These are phyloP conservation scores for Bombus superbus DNA, from an alignment of 1,140 invertebrate genomes.

Conservation along the genomic window DNA sequence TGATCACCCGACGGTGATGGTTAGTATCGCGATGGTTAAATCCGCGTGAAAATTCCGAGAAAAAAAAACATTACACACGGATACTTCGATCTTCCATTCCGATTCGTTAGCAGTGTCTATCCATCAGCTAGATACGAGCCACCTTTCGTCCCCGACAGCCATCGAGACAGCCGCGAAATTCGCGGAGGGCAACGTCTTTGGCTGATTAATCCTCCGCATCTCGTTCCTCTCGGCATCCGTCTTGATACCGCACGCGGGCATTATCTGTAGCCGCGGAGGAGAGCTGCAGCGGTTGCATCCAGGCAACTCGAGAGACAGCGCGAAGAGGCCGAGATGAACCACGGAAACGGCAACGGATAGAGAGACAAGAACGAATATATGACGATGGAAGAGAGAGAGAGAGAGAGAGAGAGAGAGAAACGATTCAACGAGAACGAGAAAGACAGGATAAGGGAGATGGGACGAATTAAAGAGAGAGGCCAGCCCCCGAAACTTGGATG, in stretches of 20 bases:
- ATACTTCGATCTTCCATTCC: neutral
- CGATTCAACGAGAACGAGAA: constrained; percentile 28
- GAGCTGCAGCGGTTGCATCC: constrained; percentile 48
- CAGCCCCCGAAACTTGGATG: constrained; percentile 71
- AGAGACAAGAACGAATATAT: neutral
- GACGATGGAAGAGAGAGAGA: neutral
- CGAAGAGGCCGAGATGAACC: constrained; percentile 33
- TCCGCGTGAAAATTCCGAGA: neutral
- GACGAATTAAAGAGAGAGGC: constrained; percentile 41
- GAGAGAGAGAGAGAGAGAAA: neutral
- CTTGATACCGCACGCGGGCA: constrained; percentile 56
- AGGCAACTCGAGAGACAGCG: constrained; percentile 15
- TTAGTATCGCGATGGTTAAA: neutral
- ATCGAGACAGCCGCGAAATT: constrained; percentile 26
- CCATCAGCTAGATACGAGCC: neutral
- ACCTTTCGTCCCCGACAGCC: neutral
- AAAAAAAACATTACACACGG: neutral
- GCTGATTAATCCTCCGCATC: constrained; percentile 55
- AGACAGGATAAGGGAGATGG: neutral
- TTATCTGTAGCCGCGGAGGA: constrained; percentile 48
- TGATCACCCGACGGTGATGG: too few species aligned
- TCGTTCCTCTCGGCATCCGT: constrained; percentile 38
- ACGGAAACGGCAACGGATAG: constrained; percentile 33
- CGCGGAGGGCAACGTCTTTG: constrained; percentile 43
- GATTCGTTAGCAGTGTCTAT: neutral